Base-by-base conservation (phyloP, 2,113 vertebrate genomes). In the Perognathus longimembris region DNA sequence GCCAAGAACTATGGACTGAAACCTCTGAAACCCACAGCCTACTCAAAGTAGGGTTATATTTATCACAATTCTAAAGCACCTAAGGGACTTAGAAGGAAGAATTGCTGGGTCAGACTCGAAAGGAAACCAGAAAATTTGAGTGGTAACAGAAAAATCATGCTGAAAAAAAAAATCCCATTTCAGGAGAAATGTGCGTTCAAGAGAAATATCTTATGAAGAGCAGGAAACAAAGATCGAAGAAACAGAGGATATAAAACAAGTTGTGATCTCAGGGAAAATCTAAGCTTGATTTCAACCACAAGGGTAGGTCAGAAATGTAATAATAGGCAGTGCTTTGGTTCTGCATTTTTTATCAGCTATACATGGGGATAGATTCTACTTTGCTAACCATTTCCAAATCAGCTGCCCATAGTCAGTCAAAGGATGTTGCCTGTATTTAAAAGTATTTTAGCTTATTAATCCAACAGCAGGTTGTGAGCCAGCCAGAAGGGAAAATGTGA, bases 31-130 rank as follows among this genome's bases (percentile, higher is more conserved):
- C 36, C 28, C 85, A 91, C 64, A 73, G n/a, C 32, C 92, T 63
- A 50, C 75, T 84, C 81, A 94, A 86, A 64, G 40, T 66, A 95
- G 76, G 88, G 79, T 85, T 83, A 54, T 75, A 83, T 89, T 89
- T 83, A 88, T 93, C 94, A 88, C 59, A 54, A 64, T 88, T 94
- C 85, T 94, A 81, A 7, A 90, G 61, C 81, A 93, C 78, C 82
- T 79, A 88, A 67, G 92, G 90, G 85, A 95, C 26, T 69, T 88
- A 92, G 57, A 92, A 93, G 87, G 69, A 45, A 12, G 73, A 50
- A 42, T 90, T 67, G 88, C 34, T 82, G 75, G 32, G 42, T 64
- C 32, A 71, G 82, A 88, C 32, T 88, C 22, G 26, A 40, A 64
- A 14, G 8, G 81, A 10, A 85, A 74, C 21, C 2, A 78, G 30